Evolutionary conservation across 2,113 vertebrate species (phyloP), one percentile per base, ranked within the genome.

Genomic region (Leptodactylus fuscus): DNA sequence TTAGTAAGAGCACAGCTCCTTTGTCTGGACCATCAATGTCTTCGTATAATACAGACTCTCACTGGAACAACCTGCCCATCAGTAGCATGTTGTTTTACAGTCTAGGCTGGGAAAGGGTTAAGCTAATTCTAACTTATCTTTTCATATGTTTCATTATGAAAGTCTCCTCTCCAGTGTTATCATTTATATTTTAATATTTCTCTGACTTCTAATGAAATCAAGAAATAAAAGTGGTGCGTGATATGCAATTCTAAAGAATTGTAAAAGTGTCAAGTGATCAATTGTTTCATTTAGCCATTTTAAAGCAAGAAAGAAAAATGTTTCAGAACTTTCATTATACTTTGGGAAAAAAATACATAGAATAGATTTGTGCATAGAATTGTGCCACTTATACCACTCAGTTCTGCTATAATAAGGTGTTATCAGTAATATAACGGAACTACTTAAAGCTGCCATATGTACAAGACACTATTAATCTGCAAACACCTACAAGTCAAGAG

Each of bases 401-500:
- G 55, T 8, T 24, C 27, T 60, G 9, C 20, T 38, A 38, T 20
- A 20, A 22, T 36, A 36, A 38, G 67, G 18, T 41, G 4, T 71
- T 71, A n/a, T 71, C 3, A 69, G 32, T 36, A 69, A 22, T 5
- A 29, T 32, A 60, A 20, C n/a, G 0, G 4, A 24, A 22, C 38
- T 24, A 13, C 11, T 51, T 53, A 77, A 24, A 22, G 8, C 12
- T 10, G 27, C 20, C 24, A 77, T 34, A 51, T 32, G 27, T 36
- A 34, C 5, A 22, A 22, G 69, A 53, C 48, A 53, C 2, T 29
- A 77, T 22, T 34, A 77, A 22, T 49, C 24, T 51, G 27, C 27
- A 51, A 76, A 51, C 74, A 51, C 46, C 74, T 22, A 76, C 74
- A 51, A 76, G 74, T 29, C 46, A 76, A 48, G 1, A 75, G n/a